phyloP scores from a whole-genome alignment of 2,888 invertebrate genomes.

The Amaurobius ferox region DNA sequence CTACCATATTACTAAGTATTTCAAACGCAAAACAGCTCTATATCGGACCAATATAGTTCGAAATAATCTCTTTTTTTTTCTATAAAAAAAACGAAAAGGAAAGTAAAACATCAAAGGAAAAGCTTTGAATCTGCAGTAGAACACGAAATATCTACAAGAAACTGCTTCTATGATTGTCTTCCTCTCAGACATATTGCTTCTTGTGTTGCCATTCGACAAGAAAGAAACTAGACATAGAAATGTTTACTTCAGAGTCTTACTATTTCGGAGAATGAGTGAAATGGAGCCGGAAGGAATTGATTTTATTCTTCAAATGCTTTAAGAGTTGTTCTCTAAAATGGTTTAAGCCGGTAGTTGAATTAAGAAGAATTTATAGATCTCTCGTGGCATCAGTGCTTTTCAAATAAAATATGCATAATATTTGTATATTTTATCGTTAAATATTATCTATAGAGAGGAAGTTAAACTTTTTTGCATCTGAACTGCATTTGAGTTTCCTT shows the following conservation, averaged over 20 bases:
- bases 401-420: neutral
- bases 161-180: constrained; percentile 12
- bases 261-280: constrained; percentile 13
- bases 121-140: neutral
- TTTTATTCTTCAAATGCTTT: constrained; percentile 6
- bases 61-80: neutral
- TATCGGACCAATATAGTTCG: neutral
- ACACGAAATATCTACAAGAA: constrained; percentile 14
- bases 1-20: too few relatives aligned
- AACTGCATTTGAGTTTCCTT: too few relatives aligned
- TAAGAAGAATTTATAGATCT: constrained; percentile 3
- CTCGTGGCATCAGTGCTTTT: neutral
- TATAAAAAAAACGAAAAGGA: neutral
- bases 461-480: too few relatives aligned
- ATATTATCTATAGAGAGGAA: too few relatives aligned
- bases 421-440: neutral
- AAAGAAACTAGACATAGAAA: neutral
- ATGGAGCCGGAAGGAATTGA: constrained; percentile 18
- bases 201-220: neutral
- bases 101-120: neutral
- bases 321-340: neutral
- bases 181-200: neutral
- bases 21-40: neutral
- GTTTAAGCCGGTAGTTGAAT: constrained; percentile 3
- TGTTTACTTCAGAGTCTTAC: constrained; percentile 3